Percentiles rank a stretch among this genome's conserved stretches.
Evolutionary conservation across 2,113 vertebrate genomes (phyloP).

Genomic region (Hypanus sabinus): DNA sequence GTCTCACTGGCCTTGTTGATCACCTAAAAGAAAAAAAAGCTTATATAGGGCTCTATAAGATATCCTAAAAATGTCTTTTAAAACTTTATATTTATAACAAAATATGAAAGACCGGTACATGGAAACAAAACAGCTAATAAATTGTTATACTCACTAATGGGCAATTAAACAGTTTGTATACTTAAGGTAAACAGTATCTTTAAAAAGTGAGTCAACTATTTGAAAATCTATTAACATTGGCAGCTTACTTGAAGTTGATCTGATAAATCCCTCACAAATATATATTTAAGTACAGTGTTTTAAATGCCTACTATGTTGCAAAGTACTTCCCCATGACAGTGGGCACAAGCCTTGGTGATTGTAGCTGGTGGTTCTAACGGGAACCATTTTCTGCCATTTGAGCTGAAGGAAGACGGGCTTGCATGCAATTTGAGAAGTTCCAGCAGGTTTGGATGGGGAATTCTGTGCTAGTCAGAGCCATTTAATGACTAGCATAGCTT

Average conservation of each 20-base stretch:
- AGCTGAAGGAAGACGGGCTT: too few species aligned
- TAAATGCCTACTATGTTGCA: background rate
- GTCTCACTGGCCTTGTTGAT: constrained; percentile 95
- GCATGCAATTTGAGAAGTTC: too few species aligned
- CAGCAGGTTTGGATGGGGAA: too few species aligned
- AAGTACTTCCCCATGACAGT: too few species aligned
- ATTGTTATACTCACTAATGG: too few species aligned
- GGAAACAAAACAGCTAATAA: background rate
- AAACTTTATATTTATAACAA: background rate
- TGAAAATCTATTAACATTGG: background rate
- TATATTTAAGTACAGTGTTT: background rate
- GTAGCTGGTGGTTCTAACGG: too few species aligned
- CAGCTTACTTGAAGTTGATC: background rate
- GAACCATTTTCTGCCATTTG: too few species aligned
- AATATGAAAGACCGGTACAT: background rate
- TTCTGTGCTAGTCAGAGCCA: too few species aligned
- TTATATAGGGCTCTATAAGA: background rate
- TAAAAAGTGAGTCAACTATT: background rate
- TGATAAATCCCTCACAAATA: background rate
- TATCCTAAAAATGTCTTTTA: too few species aligned
- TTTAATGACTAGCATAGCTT: too few species aligned
- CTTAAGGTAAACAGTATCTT: background rate
- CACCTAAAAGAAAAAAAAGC: constrained; percentile 63
- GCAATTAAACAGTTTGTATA: background rate
- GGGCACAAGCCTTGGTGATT: too few species aligned